These are phyloP conservation scores for Zygaena filipendulae DNA, from an alignment of 2,888 invertebrate species.

Conservation along the genomic window DNA sequence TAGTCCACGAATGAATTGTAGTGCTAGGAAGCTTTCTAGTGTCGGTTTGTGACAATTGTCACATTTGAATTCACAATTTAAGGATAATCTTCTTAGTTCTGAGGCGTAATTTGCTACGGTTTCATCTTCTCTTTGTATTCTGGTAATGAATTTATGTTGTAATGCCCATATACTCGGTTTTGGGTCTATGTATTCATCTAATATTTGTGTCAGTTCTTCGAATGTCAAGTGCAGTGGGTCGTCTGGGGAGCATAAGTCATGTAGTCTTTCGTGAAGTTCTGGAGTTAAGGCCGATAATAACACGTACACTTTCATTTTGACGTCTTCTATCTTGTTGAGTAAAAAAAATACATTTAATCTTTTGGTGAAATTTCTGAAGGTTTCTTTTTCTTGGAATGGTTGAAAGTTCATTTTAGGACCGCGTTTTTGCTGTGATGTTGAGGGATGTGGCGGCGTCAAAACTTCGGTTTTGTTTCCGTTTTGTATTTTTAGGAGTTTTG, in stretches of 20 bases:
- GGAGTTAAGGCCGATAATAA: constrained; percentile 1
- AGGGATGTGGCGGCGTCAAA: too few relatives aligned
- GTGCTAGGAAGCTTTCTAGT: not conserved
- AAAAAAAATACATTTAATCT: not conserved
- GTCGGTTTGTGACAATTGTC: not conserved
- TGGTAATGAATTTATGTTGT: constrained; percentile 2
- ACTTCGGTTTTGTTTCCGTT: too few relatives aligned
- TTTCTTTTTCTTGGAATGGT: not conserved
- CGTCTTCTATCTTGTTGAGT: not conserved
- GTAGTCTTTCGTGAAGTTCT: constrained; percentile 1
- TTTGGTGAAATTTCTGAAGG: not conserved
- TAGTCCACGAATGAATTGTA: constrained; percentile 4
- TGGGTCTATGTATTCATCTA: constrained; percentile 2
- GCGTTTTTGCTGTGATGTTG: too few relatives aligned
- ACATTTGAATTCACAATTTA: constrained; percentile 3
- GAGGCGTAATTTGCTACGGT: not conserved
- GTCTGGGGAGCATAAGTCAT: constrained; percentile 2
- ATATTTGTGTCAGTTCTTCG: not conserved
- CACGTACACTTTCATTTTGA: not conserved
- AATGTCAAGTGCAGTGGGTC: not conserved
- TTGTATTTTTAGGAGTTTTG: too few relatives aligned
- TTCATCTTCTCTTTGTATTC: constrained; percentile 1
- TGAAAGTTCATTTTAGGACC: not conserved
- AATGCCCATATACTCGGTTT: constrained; percentile 3
- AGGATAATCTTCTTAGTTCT: constrained; percentile 1